Base-by-base conservation (phyloP, 2,113 vertebrate species). In the Carassius auratus region DNA sequence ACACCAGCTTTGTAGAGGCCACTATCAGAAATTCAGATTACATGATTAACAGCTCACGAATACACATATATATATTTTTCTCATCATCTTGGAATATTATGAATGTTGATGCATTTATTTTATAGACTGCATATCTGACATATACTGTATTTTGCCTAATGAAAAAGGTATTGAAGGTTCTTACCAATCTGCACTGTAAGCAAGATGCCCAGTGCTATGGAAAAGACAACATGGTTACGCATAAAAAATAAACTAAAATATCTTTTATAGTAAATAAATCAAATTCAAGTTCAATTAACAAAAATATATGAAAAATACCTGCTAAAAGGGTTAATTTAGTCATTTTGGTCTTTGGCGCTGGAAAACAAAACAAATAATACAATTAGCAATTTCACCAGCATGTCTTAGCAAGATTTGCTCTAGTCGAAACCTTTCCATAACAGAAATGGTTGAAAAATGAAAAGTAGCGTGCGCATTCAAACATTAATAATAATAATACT, bases 1-100 rank as follows among this genome's bases (percentile, higher is more conserved):
- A 96, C 71, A 95, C 92, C 88, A 95, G 89, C 50, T 92, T 96
- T 36, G 15, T 91, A 85, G 94, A 90, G 21, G 91, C 64, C 75
- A 81, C 95, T 95, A 19, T 87, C 26, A 36, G 26, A 66, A 84
- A 59, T 55, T 55, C 52, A 55, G 4, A 17, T 55, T 26, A 26
- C 26, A 55, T 42, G 17, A 55, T 55, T 55, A 42, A 42, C 42
- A 42, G 7, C 38, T 42, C 38, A 42, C 38, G 8, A 42, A 42
- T 42, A 42, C 38, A 5, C 50, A 17, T 5, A 52, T 73, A 61
- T 38, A 36, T 36, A 36, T 71, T 8, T 30, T 10, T 9, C 36
- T 12, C 8, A 74, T 17, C 21, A 52, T 79, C 38, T 45, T 74
- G 78, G 8, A 30, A 69, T n/a, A 79, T 62, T 13, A 21, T 59